These are phyloP conservation scores for Dipodomys stephensi DNA, from an alignment of 2,113 vertebrate genomes.

Conservation along the genomic window DNA sequence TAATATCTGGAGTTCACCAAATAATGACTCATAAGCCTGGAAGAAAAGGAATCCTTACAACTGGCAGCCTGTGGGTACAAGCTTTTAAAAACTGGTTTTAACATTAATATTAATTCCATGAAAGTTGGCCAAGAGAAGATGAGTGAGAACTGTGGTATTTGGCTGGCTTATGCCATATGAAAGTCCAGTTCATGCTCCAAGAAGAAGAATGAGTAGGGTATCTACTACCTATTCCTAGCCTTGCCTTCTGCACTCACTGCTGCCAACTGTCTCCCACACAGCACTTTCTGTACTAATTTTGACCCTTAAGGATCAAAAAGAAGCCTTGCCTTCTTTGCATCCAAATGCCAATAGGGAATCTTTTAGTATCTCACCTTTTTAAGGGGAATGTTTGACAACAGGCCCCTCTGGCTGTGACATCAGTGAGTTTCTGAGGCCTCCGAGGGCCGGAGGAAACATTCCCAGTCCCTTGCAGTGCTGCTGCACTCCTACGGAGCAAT, in stretches of 20 bases:
- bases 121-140: slow-evolving; percentile 51
- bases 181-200: slow-evolving; percentile 67
- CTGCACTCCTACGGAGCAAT: slow-evolving; percentile 67
- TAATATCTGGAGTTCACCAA: slow-evolving; percentile 78
- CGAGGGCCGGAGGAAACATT: slow-evolving; percentile 55
- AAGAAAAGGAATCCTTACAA: slow-evolving; percentile 72
- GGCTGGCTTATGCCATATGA: slow-evolving; percentile 49
- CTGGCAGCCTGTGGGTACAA: slow-evolving; percentile 45
- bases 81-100: slow-evolving; percentile 68
- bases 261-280: slow-evolving; percentile 59
- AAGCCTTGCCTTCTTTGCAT: slow-evolving; percentile 70
- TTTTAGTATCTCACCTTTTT: slow-evolving; percentile 78
- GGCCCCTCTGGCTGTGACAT: slow-evolving; percentile 67
- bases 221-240: slow-evolving; percentile 69
- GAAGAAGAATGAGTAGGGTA: slow-evolving; percentile 68
- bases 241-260: slow-evolving; percentile 44
- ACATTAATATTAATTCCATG: slow-evolving; percentile 73
- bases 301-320: slow-evolving; percentile 68
- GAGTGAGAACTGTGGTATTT: slow-evolving; percentile 49
- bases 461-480: slow-evolving; percentile 53
- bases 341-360: slow-evolving; percentile 78
- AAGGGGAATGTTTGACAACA: slow-evolving; percentile 80
- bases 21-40: slow-evolving; percentile 74
- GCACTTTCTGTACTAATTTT: slow-evolving; percentile 67
- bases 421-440: slow-evolving; percentile 50